Conservation (phyloP, 2,888 invertebrate genomes). For the Salpingus planirostris region DNA sequence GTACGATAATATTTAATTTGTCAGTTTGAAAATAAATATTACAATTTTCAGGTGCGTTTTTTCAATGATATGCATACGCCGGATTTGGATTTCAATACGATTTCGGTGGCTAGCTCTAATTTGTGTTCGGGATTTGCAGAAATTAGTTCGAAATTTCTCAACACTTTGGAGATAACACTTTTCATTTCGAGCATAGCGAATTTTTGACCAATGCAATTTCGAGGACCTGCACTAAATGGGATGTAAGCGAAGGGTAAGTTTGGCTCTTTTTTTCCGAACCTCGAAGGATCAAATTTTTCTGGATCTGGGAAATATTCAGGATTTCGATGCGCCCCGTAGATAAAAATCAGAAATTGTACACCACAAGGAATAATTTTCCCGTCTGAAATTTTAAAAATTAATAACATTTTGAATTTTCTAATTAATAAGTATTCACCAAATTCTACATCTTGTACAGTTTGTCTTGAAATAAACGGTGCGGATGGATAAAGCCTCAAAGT, state of each 20-base stretch:
- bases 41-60: conserved; percentile 1
- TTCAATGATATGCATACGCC: conserved; percentile 8
- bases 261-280: too few relatives aligned
- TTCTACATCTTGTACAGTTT: conserved; percentile 34
- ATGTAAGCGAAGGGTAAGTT: too few relatives aligned
- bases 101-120: conserved; percentile 40
- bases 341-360: conserved; percentile 38
- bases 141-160: conserved; percentile 41
- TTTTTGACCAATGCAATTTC: too few relatives aligned
- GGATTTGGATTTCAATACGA: conserved; percentile 40
- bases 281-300: conserved; percentile 45
- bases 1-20: too few relatives aligned
- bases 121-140: conserved; percentile 31
- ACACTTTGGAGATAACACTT: conserved; percentile 43
- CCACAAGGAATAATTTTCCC: conserved; percentile 37
- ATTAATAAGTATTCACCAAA: too few relatives aligned
- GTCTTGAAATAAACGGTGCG: conserved; percentile 44
- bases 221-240: too few relatives aligned
- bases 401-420: too few relatives aligned
- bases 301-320: conserved; percentile 47
- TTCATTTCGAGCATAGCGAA: conserved; percentile 48
- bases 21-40: too few relatives aligned
- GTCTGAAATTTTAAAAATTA: too few relatives aligned
- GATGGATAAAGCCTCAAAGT: conserved; percentile 43
- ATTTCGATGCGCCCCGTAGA: conserved; percentile 44